Evolutionary conservation across 1,140 invertebrate genomes (phyloP).

Genomic region (Cotesia typhae): DNA sequence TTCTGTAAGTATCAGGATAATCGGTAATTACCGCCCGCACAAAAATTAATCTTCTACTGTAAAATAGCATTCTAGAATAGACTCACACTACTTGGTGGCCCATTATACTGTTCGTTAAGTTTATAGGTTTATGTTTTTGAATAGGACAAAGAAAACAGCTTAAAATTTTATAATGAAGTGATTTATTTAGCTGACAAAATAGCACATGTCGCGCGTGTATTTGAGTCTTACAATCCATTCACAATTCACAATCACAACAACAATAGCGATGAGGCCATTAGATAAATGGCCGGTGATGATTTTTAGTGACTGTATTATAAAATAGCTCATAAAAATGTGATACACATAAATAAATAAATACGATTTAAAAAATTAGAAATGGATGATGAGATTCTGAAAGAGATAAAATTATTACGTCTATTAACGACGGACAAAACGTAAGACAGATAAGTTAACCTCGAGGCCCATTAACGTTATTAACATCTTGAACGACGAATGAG

Average conservation of each 20-base stretch:
- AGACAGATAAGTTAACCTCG: conserved; percentile 10
- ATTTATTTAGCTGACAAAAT: too few species aligned
- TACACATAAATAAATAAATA: too few species aligned
- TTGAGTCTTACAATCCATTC: too few species aligned
- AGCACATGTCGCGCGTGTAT: too few species aligned
- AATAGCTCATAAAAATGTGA: background rate
- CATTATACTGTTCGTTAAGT: background rate
- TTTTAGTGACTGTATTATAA: too few species aligned
- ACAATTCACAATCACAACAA: too few species aligned
- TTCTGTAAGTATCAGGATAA: background rate
- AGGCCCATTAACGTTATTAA: conserved; percentile 10
- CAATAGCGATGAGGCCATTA: too few species aligned
- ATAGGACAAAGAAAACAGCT: too few species aligned
- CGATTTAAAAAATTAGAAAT: background rate
- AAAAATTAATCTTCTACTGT: background rate
- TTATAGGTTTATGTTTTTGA: too few species aligned
- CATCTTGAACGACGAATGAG: conserved; percentile 10
- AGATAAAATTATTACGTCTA: background rate
- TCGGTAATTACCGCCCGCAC: conserved; percentile 5
- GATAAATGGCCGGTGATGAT: too few species aligned
- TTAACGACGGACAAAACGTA: background rate
- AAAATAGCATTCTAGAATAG: background rate
- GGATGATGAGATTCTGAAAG: background rate
- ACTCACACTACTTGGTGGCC: background rate
- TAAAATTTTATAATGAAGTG: too few species aligned